Evolutionary conservation across 1,140 invertebrate species (phyloP).

Genomic region (Drosophila trapezifrons): DNA sequence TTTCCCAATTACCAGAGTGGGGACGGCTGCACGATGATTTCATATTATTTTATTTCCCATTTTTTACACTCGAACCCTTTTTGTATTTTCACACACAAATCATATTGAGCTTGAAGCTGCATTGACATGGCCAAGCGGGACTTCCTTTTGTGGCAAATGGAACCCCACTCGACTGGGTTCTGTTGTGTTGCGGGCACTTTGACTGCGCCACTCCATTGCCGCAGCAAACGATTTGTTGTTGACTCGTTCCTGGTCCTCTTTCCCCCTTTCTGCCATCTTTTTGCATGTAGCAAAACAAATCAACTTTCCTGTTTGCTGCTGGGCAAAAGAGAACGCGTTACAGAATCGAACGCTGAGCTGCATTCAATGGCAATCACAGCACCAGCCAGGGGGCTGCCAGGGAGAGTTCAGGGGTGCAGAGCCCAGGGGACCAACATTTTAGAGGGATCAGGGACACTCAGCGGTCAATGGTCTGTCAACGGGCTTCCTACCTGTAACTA

Average conservation of each 20-base stretch:
- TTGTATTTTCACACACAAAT: slow-evolving; percentile 45
- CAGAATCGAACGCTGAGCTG: slow-evolving; percentile 64
- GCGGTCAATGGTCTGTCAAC: slow-evolving; percentile 6
- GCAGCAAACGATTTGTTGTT: slow-evolving; percentile 56
- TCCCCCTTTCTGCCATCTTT: slow-evolving; percentile 41
- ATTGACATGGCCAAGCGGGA: slow-evolving; percentile 29
- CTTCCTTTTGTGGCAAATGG: slow-evolving; percentile 42
- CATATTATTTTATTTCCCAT: slow-evolving; percentile 34
- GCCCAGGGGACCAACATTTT: background rate
- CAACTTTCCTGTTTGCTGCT: slow-evolving; percentile 63
- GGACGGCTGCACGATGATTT: background rate
- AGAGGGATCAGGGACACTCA: background rate
- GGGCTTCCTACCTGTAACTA: background rate
- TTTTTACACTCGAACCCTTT: slow-evolving; percentile 13
- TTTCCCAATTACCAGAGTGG: slow-evolving; percentile 29
- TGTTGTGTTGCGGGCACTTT: slow-evolving; percentile 53
- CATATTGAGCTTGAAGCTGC: slow-evolving; percentile 35
- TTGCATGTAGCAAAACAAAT: slow-evolving; percentile 76
- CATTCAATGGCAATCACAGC: slow-evolving; percentile 66
- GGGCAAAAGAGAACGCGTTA: slow-evolving; percentile 52
- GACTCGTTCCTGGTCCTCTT: slow-evolving; percentile 33
- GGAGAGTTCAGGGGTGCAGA: slow-evolving; percentile 9
- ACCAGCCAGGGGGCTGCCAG: background rate
- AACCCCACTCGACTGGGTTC: slow-evolving; percentile 32
- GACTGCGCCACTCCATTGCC: slow-evolving; percentile 45